phyloP scores from a whole-genome alignment of 2,797 vertebrate genomes.

The Mallotus villosus region DNA sequence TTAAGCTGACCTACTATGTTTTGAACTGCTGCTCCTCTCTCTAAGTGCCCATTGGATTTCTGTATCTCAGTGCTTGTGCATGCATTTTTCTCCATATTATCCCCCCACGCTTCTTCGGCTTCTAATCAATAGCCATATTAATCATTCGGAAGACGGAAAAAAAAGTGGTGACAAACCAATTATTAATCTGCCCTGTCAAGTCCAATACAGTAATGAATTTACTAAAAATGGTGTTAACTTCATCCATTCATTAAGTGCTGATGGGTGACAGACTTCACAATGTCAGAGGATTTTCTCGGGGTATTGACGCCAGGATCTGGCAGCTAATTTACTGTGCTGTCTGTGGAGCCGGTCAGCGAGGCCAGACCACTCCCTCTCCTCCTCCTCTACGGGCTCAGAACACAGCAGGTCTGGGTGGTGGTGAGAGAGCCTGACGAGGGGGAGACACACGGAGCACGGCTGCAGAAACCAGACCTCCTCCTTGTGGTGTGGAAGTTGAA shows the following conservation, averaged over 20 bases:
- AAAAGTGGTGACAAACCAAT: conserved; percentile 79
- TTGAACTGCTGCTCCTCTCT: conserved; percentile 61
- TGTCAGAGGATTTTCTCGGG: conserved; percentile 73
- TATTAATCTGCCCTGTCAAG: conserved; percentile 82
- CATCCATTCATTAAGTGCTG: conserved; percentile 85
- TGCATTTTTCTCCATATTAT: conserved; percentile 67
- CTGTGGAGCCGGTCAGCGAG: conserved; percentile 43
- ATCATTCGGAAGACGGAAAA: conserved; percentile 66
- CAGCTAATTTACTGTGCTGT: conserved; percentile 66
- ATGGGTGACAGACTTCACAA: conserved; percentile 78
- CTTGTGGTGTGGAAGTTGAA: conserved; percentile 9
- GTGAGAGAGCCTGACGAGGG: conserved; percentile 6
- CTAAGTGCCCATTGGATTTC: conserved; percentile 67
- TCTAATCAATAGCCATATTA: conserved; percentile 83
- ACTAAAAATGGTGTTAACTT: conserved; percentile 80
- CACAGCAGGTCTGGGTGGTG: too few species aligned
- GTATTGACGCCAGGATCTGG: conserved; percentile 68
- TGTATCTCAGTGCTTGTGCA: conserved; percentile 60
- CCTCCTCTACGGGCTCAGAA: conserved; percentile 11
- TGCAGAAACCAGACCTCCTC: background rate
- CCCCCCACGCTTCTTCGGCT: conserved; percentile 43
- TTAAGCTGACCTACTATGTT: conserved; percentile 62
- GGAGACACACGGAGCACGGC: conserved; percentile 12
- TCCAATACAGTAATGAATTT: conserved; percentile 86
- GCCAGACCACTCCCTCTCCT: conserved; percentile 23